phyloP scores from a whole-genome alignment of 2,113 vertebrate genomes.

The Eupsittula cactorum region DNA sequence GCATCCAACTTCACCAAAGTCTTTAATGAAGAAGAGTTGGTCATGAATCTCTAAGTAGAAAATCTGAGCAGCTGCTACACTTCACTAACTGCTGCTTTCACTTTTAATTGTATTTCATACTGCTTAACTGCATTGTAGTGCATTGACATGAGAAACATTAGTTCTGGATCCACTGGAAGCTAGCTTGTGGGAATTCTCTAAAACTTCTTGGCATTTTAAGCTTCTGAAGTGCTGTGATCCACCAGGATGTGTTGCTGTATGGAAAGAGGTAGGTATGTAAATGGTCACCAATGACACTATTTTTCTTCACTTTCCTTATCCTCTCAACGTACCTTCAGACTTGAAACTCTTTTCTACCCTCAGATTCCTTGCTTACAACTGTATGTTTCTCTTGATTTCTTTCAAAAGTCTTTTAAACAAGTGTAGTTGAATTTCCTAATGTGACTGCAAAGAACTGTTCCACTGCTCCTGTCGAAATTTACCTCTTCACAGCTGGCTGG shows the following conservation, averaged over 20 bases:
- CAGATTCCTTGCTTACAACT: background rate
- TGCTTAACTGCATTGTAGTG: constrained; percentile 28
- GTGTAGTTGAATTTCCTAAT: background rate
- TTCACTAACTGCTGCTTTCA: constrained; percentile 61
- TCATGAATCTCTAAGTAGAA: constrained; percentile 64
- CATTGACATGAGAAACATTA: background rate
- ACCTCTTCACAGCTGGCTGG: background rate
- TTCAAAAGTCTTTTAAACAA: background rate
- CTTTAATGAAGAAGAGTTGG: constrained; percentile 54
- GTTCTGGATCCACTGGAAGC: background rate
- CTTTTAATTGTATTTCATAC: constrained; percentile 47
- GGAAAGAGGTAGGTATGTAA: background rate
- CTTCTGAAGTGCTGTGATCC: constrained; percentile 29
- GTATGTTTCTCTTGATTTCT: background rate
- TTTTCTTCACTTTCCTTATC: background rate
- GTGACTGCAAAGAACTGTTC: background rate
- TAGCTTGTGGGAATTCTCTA: constrained; percentile 1
- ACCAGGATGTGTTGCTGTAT: background rate
- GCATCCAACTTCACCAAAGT: constrained; percentile 38
- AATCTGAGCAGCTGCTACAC: constrained; percentile 67
- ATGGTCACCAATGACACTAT: background rate
- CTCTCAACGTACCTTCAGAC: background rate
- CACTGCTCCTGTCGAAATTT: background rate
- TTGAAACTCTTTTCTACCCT: background rate
- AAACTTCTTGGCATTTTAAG: constrained; percentile 11